Percentiles rank a stretch among this genome's conserved stretches.
Conservation (phyloP, 2,888 invertebrate species). For the Epirrhoe tristata region DNA sequence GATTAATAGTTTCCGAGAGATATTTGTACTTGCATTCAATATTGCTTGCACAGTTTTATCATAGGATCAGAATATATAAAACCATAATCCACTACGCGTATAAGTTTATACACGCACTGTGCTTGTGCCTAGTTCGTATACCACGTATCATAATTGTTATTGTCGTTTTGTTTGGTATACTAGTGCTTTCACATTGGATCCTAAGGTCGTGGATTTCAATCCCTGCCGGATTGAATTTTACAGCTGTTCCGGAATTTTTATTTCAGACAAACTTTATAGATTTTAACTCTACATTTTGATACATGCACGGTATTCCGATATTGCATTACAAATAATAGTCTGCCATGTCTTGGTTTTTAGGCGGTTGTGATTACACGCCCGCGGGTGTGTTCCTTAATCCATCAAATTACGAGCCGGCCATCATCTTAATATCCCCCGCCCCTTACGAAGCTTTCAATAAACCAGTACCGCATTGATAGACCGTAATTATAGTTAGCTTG, state of each 20-base stretch:
- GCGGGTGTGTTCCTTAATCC: conserved; percentile 81
- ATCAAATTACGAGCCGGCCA: conserved; percentile 82
- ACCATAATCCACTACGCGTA: neutral
- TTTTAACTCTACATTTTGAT: neutral
- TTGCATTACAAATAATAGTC: conserved; percentile 41
- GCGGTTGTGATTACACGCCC: conserved; percentile 71
- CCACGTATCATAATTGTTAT: no score
- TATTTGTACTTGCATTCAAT: conserved; percentile 6
- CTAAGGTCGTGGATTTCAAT: no score
- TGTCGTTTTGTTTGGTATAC: no score
- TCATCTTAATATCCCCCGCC: conserved; percentile 83
- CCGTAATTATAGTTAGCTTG: conserved; percentile 75
- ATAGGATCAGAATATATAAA: conserved; percentile 10
- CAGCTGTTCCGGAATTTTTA: no score
- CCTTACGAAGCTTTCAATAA: conserved; percentile 80
- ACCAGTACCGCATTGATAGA: conserved; percentile 81
- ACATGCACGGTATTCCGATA: conserved; percentile 3
- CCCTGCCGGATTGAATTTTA: no score
- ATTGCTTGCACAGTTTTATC: conserved; percentile 13
- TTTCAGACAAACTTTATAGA: neutral
- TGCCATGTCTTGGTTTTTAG: conserved; percentile 67
- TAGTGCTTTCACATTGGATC: no score
- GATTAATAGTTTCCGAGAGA: conserved; percentile 20
- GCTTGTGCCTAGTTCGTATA: no score
- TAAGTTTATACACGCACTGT: neutral